phyloP scores from a whole-genome alignment of 2,888 invertebrate genomes.

The Dryococelus australis region DNA sequence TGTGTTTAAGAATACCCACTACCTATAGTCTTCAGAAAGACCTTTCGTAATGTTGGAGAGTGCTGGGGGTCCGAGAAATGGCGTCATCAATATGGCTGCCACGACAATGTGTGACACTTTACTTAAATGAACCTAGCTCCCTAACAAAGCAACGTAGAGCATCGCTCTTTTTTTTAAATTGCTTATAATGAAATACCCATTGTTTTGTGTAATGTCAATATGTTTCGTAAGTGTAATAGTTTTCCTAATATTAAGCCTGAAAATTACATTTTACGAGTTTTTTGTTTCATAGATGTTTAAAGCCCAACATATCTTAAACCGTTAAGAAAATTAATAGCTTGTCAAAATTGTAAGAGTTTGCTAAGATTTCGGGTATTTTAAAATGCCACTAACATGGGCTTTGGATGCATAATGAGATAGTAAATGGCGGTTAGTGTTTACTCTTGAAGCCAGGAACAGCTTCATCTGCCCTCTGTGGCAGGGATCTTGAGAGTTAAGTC shows the following conservation, averaged over 20 bases:
- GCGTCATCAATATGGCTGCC: slow-evolving; percentile 17
- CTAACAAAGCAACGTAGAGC: not conserved
- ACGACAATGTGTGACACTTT: not conserved
- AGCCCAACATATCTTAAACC: no score
- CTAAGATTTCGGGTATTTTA: not conserved
- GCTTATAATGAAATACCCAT: not conserved
- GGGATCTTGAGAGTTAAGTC: not conserved
- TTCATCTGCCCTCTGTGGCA: not conserved
- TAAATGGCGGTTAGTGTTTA: slow-evolving; percentile 17
- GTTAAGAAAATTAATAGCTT: not conserved
- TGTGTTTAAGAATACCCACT: not conserved
- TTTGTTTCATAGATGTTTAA: no score
- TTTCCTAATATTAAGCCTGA: slow-evolving; percentile 6
- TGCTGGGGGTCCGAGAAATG: not conserved
- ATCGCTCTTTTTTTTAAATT: not conserved
- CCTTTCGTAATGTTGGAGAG: not conserved
- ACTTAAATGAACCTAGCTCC: slow-evolving; percentile 12
- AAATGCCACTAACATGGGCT: no score
- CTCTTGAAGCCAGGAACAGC: not conserved
- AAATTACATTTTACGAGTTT: not conserved
- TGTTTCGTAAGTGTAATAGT: not conserved
- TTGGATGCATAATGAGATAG: not conserved
- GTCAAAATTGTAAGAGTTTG: not conserved
- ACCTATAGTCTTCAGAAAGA: not conserved
- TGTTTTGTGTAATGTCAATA: not conserved